Conservation (phyloP, 2,888 invertebrate genomes). For the Tetrapedia diversipes region DNA sequence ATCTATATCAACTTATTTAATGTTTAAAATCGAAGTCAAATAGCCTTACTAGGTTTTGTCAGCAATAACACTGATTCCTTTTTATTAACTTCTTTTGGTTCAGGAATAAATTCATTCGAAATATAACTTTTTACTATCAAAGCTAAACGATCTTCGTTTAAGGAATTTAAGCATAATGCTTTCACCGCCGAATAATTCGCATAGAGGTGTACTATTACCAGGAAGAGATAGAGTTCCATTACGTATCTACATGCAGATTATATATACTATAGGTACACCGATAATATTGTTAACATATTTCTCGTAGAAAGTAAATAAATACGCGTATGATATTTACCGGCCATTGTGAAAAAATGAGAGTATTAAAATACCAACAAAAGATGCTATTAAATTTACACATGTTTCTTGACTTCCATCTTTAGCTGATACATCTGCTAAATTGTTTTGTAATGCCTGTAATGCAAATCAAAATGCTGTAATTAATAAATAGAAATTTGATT, state of each 20-base stretch:
- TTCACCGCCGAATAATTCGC: conserved; percentile 95
- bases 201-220: conserved; percentile 91
- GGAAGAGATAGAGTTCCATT: conserved; percentile 88
- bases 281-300: conserved; percentile 24
- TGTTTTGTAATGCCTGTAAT: conserved; percentile 90
- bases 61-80: conserved; percentile 89
- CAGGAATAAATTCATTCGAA: conserved; percentile 85
- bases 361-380: conserved; percentile 90
- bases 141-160: conserved; percentile 91
- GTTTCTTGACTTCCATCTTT: conserved; percentile 99
- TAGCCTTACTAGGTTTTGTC: conserved; percentile 80
- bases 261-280: conserved; percentile 34
- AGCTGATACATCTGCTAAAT: conserved; percentile 96
- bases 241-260: conserved; percentile 85
- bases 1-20: background rate
- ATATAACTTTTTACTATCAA: conserved; percentile 89
- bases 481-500: conserved; percentile 19
- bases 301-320: background rate
- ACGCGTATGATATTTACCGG: conserved; percentile 78
- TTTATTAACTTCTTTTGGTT: conserved; percentile 88
- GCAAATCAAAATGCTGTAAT: conserved; percentile 28
- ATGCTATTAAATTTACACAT: conserved; percentile 94
- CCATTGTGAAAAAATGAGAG: conserved; percentile 86
- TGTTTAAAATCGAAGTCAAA: background rate
- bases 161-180: conserved; percentile 89